These are phyloP conservation scores for Tetranychus urticae DNA, from an alignment of 1,140 invertebrate genomes.

Conservation along the genomic window DNA sequence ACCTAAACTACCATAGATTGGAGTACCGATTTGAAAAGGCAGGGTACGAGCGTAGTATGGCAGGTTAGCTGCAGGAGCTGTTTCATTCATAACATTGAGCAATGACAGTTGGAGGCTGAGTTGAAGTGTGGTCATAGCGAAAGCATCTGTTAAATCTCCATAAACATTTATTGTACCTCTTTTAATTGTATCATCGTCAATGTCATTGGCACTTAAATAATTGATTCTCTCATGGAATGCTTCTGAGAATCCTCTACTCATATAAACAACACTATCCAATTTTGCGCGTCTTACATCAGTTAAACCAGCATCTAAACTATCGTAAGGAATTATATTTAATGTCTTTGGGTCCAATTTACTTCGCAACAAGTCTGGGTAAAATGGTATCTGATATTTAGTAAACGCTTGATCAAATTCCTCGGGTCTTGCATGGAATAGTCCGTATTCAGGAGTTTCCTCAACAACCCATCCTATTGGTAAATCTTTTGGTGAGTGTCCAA, in stretches of 20 bases:
- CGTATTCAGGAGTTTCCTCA: slow-evolving; percentile 12
- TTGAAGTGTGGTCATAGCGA: background rate
- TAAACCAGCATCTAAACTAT: background rate
- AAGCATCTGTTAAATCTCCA: background rate
- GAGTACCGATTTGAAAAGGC: background rate
- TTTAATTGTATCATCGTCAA: background rate
- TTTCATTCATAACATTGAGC: background rate
- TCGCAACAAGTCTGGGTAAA: background rate
- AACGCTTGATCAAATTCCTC: background rate
- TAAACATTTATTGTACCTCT: background rate
- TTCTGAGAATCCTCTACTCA: slow-evolving; percentile 3
- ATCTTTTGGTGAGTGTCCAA: slow-evolving; percentile 61
- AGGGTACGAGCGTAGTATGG: background rate
- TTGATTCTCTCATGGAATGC: slow-evolving; percentile 1
- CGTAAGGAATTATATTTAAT: background rate
- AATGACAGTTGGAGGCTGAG: background rate
- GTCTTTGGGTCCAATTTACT: background rate
- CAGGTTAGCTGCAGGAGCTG: background rate
- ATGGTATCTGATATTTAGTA: background rate
- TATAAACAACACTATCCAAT: slow-evolving; percentile 9
- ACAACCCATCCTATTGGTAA: slow-evolving; percentile 53
- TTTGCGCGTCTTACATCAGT: slow-evolving; percentile 8
- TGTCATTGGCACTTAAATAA: background rate
- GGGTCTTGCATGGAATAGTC: background rate
- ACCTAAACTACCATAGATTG: background rate